Percentiles rank a stretch among this genome's conserved stretches.
Conservation (phyloP, 2,113 vertebrate species). For the Anarrhichthys ocellatus region DNA sequence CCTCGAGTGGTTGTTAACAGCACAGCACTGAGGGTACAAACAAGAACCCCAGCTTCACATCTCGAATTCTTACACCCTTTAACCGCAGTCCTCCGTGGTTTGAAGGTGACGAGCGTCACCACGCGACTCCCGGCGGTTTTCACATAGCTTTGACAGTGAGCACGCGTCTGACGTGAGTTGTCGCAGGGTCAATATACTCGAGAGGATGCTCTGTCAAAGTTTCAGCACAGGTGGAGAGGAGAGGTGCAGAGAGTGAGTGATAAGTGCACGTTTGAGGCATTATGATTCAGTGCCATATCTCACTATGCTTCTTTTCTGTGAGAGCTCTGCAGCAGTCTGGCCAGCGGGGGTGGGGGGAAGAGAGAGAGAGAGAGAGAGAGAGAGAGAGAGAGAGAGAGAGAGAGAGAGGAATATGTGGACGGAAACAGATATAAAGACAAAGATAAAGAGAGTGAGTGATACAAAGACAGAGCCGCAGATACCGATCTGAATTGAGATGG, state of each 20-base stretch:
- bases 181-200: slow-evolving; percentile 18
- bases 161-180: slow-evolving; percentile 14
- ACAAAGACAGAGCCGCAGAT: slow-evolving; percentile 6
- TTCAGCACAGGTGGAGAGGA: slow-evolving; percentile 19
- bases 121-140: background rate
- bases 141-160: background rate
- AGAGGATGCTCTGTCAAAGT: slow-evolving; percentile 38
- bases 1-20: slow-evolving; percentile 33
- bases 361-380: slow-evolving; percentile 2
- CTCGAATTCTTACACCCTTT: background rate
- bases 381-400: slow-evolving; percentile 13
- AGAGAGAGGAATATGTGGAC: slow-evolving; percentile 24
- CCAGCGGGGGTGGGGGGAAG: slow-evolving; percentile 1
- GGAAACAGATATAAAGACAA: slow-evolving; percentile 23
- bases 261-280: slow-evolving; percentile 68
- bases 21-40: slow-evolving; percentile 22
- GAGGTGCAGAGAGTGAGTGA: slow-evolving; percentile 53
- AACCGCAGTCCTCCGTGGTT: slow-evolving; percentile 30
- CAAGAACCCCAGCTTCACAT: slow-evolving; percentile 9
- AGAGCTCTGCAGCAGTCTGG: slow-evolving; percentile 74
- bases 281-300: slow-evolving; percentile 79
- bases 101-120: slow-evolving; percentile 12
- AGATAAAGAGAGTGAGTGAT: slow-evolving; percentile 17
- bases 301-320: slow-evolving; percentile 74
- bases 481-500: slow-evolving; percentile 15